Conservation (phyloP, 2,797 vertebrate species). For the Sebastes melanostomus region DNA sequence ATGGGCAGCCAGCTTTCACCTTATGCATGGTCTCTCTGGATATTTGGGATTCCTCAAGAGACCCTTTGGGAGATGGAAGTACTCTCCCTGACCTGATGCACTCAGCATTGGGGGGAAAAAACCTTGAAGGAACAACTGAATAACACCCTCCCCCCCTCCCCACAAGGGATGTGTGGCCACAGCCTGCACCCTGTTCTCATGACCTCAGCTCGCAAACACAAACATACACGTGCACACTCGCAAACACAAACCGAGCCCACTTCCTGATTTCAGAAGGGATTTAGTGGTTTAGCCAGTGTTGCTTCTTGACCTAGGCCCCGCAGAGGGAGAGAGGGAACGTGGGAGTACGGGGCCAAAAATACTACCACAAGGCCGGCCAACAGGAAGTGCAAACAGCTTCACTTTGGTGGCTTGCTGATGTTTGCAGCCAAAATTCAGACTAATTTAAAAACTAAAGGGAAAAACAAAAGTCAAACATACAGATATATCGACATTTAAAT, state of each 20-base stretch:
- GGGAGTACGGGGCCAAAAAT: constrained; percentile 49
- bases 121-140: constrained; percentile 47
- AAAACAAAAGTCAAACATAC: background rate
- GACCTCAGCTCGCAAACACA: constrained; percentile 73
- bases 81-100: constrained; percentile 66
- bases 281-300: constrained; percentile 64
- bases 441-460: background rate
- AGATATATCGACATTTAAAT: background rate
- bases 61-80: constrained; percentile 50
- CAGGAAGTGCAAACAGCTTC: constrained; percentile 65
- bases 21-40: constrained; percentile 47
- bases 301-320: constrained; percentile 63
- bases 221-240: constrained; percentile 52
- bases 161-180: constrained; percentile 47
- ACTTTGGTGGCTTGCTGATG: constrained; percentile 15
- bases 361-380: constrained; percentile 44
- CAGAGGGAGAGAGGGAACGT: constrained; percentile 50
- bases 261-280: constrained; percentile 76
- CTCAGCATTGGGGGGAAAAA: constrained; percentile 44
- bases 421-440: constrained; percentile 12
- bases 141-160: constrained; percentile 23
- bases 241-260: constrained; percentile 65
- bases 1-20: constrained; percentile 43
- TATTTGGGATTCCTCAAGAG: constrained; percentile 67
- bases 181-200: constrained; percentile 78